Base-by-base conservation (phyloP, 2,888 invertebrate genomes). In the Xestia rhomboidea region DNA sequence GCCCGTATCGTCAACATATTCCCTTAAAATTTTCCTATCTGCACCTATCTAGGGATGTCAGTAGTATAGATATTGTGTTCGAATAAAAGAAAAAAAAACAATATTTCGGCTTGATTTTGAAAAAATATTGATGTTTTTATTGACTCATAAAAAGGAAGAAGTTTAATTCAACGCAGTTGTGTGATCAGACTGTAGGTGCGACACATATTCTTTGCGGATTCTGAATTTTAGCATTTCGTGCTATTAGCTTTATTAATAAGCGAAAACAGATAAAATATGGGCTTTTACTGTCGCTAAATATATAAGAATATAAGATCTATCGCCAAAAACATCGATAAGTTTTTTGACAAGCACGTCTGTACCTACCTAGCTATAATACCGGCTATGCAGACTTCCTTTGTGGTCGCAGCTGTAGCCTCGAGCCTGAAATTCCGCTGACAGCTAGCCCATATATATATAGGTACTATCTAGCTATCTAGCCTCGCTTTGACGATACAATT, bases 311-410 rank as follows among this genome's bases (percentile, higher is more conserved):
- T 57, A 27, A 57, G 27, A 57, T n/a, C n/a, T 27, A 60, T 62
- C 30, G 10, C 10, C 63, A 15, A 63, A 64, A 41, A 8, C 1
- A 41, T 64, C 64, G 64, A 41, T 27, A 46, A 0, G n/a, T 41
- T 64, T 64, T n/a, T 4, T 15, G n/a, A 18, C 18, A 64, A 27
- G 4, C 18, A 41, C 18, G 2, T 64, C 41, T 4, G 15, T 44
- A 24, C 21, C 30, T 38, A 63, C 34, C 60, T 68, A 73, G 21
- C 13, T 41, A 76, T 67, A 62, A 69, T 41, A 74, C 57, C 76
- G 30, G 68, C 70, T 79, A 73, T 54, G 76, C 80, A 80, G 84
- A 75, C 82, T 69, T 81, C 85, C 86, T 87, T 86, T 85, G 85
- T 84, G 71, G 73, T 62, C 75, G 24, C 87, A 87, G 81, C 79